These are phyloP conservation scores for Chamaetylas fuelleborni DNA, from an alignment of 2,113 vertebrate species.

Conservation along the genomic window DNA sequence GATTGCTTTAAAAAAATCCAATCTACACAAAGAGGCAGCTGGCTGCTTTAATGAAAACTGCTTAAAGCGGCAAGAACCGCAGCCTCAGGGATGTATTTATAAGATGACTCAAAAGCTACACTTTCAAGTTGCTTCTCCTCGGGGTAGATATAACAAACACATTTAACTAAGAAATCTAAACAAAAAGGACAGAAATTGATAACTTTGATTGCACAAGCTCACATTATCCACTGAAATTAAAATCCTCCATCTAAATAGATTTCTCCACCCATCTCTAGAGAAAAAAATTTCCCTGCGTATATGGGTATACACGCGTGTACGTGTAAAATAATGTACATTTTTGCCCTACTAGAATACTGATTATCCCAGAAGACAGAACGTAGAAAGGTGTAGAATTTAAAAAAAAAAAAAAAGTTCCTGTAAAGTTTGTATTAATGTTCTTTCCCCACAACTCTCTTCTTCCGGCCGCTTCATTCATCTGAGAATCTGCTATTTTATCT, in stretches of 20 bases:
- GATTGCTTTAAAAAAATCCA: conserved; percentile 73
- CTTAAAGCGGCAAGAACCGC: conserved; percentile 73
- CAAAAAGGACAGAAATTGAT: conserved; percentile 68
- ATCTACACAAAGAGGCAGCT: conserved; percentile 79
- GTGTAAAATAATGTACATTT: not conserved
- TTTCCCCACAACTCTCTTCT: conserved; percentile 27
- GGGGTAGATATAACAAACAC: conserved; percentile 68
- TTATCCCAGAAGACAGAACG: not conserved
- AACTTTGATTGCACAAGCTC: conserved; percentile 59
- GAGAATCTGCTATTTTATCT: conserved; percentile 56
- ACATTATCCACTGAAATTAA: conserved; percentile 57
- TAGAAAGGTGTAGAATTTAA: not conserved
- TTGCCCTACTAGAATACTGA: not conserved
- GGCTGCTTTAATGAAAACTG: conserved; percentile 79
- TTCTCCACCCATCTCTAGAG: conserved; percentile 38
- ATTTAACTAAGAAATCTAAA: conserved; percentile 69
- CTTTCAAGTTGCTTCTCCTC: conserved; percentile 74
- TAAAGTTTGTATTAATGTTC: conserved; percentile 55
- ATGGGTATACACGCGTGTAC: not conserved
- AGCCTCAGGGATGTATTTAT: conserved; percentile 73
- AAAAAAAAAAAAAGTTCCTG: conserved; percentile 8
- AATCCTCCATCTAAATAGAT: conserved; percentile 31
- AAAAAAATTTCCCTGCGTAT: not conserved
- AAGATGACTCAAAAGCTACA: conserved; percentile 73
- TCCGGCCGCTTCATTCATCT: not conserved